phyloP scores from a whole-genome alignment of 2,888 invertebrate species.

The Cantharis lateralis region DNA sequence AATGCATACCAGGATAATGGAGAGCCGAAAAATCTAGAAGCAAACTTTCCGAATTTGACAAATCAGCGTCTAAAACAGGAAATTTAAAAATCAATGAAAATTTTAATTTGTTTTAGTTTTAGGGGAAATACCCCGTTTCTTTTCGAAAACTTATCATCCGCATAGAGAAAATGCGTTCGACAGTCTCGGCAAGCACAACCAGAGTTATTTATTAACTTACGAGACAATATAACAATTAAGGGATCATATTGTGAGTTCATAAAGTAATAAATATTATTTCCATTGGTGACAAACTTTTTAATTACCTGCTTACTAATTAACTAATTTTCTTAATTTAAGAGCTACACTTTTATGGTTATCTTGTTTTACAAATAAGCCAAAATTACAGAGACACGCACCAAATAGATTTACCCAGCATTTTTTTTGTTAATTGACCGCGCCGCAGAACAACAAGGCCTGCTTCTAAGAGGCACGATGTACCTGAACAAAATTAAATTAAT shows the following conservation, averaged over 20 bases:
- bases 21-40: constrained; percentile 58
- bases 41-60: constrained; percentile 51
- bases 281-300: constrained; percentile 34
- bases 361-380: not conserved
- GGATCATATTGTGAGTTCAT: constrained; percentile 37
- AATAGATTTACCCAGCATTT: not conserved
- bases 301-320: constrained; percentile 6
- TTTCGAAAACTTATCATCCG: not conserved
- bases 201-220: constrained; percentile 35
- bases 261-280: constrained; percentile 37
- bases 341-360: not conserved
- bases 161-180: not conserved
- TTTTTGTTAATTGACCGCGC: not conserved
- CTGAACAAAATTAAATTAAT: too few species aligned
- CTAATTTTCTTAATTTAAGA: not conserved
- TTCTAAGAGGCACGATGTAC: too few species aligned
- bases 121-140: not conserved
- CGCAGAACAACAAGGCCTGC: not conserved
- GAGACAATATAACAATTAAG: constrained; percentile 38
- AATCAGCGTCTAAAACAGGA: constrained; percentile 42
- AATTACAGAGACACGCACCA: not conserved
- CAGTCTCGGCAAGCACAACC: not conserved
- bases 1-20: constrained; percentile 58
- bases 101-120: too few species aligned
- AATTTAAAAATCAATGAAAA: constrained; percentile 2